These are phyloP conservation scores for Augiades crinisus DNA, from an alignment of 2,888 invertebrate genomes.

Conservation along the genomic window DNA sequence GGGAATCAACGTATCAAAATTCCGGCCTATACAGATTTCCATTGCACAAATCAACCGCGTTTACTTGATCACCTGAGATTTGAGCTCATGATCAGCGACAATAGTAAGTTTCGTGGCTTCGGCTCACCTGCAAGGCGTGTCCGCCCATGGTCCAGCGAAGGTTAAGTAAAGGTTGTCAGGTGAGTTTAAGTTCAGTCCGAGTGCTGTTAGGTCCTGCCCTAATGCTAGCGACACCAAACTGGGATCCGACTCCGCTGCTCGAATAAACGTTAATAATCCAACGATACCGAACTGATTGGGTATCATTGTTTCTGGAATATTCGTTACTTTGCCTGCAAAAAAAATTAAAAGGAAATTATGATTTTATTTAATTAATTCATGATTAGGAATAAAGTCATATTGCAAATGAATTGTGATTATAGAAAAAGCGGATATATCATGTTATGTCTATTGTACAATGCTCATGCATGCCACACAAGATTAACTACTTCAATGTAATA, in stretches of 20 bases:
- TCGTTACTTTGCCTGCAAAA: conserved; percentile 94
- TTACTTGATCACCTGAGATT: too few relatives aligned
- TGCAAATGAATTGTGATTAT: background rate
- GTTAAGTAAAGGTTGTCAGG: conserved; percentile 98
- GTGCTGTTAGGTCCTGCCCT: conserved; percentile 98
- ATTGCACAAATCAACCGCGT: too few relatives aligned
- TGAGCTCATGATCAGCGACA: background rate
- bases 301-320: conserved; percentile 99
- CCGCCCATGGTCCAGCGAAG: conserved; percentile 99
- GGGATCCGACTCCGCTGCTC: conserved; percentile 98
- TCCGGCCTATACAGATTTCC: too few relatives aligned
- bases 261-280: conserved; percentile 97
- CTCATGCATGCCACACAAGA: conserved; percentile 2
- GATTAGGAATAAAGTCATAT: too few relatives aligned
- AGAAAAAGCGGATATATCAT: conserved; percentile 3
- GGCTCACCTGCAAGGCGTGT: conserved; percentile 91
- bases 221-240: conserved; percentile 97
- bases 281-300: conserved; percentile 99
- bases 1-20: too few relatives aligned
- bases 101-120: background rate
- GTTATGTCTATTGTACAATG: background rate
- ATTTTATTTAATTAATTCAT: too few relatives aligned
- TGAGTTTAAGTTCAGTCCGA: conserved; percentile 99
- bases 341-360: too few relatives aligned
- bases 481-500: conserved; percentile 20